A percentile compares a stretch with the other conserved stretches of the same genome.
Conservation (phyloP, 2,888 invertebrate species). For the Dryococelus australis region DNA sequence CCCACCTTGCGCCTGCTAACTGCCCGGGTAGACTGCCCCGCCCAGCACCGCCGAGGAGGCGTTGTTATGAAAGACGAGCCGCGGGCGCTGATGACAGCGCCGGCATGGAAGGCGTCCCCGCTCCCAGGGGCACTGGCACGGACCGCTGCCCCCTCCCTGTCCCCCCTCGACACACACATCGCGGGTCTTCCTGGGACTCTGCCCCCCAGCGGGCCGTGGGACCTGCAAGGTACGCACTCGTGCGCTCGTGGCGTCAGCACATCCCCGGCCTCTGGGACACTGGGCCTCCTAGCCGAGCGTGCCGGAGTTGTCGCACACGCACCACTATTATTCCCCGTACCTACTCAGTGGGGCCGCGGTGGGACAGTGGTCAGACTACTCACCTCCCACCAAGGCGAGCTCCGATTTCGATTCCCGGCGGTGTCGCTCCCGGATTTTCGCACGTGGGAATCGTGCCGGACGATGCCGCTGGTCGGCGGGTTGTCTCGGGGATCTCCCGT, state of each 20-base stretch:
- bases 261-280: conserved; percentile 13
- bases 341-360: conserved; percentile 22
- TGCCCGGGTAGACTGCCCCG: not conserved
- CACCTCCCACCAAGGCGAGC: no score
- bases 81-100: conserved; percentile 5
- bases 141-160: not conserved
- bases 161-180: not conserved
- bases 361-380: no score
- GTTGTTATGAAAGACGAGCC: not conserved
- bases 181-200: not conserved
- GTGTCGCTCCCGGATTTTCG: no score
- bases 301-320: conserved; percentile 16
- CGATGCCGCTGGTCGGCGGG: no score
- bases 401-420: no score
- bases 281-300: conserved; percentile 13
- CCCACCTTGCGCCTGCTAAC: not conserved
- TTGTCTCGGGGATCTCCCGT: no score
- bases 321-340: conserved; percentile 23
- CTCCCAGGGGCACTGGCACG: not conserved
- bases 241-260: not conserved
- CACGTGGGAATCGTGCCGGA: no score
- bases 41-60: not conserved
- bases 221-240: not conserved
- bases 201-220: not conserved
- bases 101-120: not conserved